phyloP scores from a whole-genome alignment of 2,888 invertebrate genomes.

The Philaethria dido region DNA sequence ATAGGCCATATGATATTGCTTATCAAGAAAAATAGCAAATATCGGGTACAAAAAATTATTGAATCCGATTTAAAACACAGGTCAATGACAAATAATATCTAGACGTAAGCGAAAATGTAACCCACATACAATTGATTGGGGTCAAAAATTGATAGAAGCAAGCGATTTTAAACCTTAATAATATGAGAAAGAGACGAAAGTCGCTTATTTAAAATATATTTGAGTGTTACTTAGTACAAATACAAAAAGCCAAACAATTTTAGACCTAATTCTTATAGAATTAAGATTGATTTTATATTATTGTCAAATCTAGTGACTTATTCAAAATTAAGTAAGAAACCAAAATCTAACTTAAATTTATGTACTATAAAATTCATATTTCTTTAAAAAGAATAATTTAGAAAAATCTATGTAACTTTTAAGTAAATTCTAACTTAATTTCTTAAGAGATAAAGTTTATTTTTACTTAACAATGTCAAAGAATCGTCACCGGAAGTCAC shows the following conservation, averaged over 20 bases:
- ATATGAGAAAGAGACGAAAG: neutral
- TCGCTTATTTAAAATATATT: neutral
- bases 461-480: neutral
- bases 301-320: neutral
- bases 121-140: constrained; percentile 41
- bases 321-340: neutral
- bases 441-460: constrained; percentile 7
- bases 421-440: neutral
- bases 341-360: neutral
- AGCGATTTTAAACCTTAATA: constrained; percentile 7
- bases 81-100: constrained; percentile 24
- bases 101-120: constrained; percentile 36
- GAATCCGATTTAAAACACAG: neutral
- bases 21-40: neutral
- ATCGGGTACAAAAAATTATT: neutral
- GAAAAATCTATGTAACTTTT: neutral
- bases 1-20: neutral
- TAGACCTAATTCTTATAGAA: accelerated
- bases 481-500: constrained; percentile 57
- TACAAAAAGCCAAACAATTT: neutral
- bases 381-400: neutral
- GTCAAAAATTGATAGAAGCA: constrained; percentile 34
- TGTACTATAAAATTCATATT: neutral
- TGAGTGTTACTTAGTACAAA: constrained; percentile 6
- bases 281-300: constrained; percentile 1